phyloP scores from a whole-genome alignment of 2,113 vertebrate species.

The Laticauda laticaudata region DNA sequence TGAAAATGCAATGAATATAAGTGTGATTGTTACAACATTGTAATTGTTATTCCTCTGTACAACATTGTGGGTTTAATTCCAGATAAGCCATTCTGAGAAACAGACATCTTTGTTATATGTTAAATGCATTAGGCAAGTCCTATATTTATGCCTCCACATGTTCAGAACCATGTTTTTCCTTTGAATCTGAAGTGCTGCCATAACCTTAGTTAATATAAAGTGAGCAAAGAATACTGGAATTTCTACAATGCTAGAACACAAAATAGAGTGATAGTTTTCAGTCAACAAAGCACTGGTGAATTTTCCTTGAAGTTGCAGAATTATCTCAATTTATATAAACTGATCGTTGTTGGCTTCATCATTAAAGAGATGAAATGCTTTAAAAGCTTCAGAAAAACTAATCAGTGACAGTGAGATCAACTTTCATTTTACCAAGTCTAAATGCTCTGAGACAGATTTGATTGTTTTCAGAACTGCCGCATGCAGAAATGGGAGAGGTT shows the following conservation, averaged over 20 bases:
- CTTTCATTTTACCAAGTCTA: background rate
- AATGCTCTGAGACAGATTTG: background rate
- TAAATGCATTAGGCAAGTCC: background rate
- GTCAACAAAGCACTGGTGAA: background rate
- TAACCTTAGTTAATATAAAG: background rate
- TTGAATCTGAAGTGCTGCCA: background rate
- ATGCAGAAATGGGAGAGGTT: background rate
- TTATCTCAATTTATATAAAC: background rate
- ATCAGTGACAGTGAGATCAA: background rate
- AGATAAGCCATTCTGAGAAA: background rate
- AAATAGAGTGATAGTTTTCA: background rate
- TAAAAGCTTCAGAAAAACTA: background rate
- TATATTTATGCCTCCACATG: background rate
- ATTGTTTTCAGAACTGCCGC: background rate
- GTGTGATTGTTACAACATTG: background rate
- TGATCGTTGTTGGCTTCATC: background rate
- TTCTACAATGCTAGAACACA: background rate
- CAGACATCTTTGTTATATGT: background rate
- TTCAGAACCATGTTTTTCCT: background rate
- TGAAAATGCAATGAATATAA: background rate
- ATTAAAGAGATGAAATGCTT: background rate
- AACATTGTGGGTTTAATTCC: background rate
- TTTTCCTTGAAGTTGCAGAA: background rate
- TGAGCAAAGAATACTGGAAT: background rate
- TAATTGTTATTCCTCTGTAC: background rate